phyloP scores from a whole-genome alignment of 2,113 vertebrate genomes.

The Phycodurus eques region DNA sequence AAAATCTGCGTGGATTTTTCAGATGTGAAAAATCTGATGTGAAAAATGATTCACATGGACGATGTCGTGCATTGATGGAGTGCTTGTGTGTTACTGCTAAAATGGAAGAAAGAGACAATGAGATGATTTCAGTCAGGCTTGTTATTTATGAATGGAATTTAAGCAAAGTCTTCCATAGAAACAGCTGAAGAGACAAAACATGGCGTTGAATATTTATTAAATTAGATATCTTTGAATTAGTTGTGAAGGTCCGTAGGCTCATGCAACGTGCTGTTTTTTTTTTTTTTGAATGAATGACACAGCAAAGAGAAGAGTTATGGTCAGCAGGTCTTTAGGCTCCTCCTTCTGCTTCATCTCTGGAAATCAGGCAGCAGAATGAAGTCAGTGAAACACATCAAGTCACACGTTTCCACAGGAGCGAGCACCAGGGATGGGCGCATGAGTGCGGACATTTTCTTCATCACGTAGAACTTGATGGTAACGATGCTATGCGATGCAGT shows the following conservation, averaged over 20 bases:
- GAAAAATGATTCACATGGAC: neutral
- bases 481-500: no score
- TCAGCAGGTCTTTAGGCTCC: conserved; percentile 52
- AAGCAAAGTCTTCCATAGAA: conserved; percentile 16
- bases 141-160: conserved; percentile 50
- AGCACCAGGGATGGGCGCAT: neutral
- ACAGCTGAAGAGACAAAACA: conserved; percentile 34
- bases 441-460: neutral
- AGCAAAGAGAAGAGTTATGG: conserved; percentile 32
- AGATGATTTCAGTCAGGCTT: conserved; percentile 46
- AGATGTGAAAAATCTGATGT: neutral
- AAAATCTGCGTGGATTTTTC: neutral
- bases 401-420: neutral
- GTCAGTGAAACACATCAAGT: conserved; percentile 28
- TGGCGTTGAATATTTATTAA: neutral
- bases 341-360: conserved; percentile 72
- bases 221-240: neutral
- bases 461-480: no score
- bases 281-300: conserved; percentile 33
- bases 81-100: conserved; percentile 53
- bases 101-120: conserved; percentile 58
- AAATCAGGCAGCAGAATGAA: conserved; percentile 69
- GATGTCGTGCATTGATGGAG: neutral
- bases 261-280: conserved; percentile 46
- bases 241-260: conserved; percentile 23